phyloP scores from a whole-genome alignment of 2,113 vertebrate species.

The Stegastes partitus region DNA sequence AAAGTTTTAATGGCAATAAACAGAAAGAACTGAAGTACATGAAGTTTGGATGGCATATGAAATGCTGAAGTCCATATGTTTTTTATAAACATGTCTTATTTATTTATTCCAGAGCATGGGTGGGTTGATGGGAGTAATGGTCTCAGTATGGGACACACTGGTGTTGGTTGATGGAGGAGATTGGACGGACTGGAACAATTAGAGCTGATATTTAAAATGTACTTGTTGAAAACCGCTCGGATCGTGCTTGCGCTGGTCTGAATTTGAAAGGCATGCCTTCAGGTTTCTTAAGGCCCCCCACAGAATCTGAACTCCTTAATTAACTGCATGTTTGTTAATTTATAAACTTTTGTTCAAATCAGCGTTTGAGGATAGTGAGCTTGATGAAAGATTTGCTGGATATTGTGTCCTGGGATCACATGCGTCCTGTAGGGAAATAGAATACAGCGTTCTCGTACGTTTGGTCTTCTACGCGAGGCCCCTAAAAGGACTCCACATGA shows the following conservation, averaged over 20 bases:
- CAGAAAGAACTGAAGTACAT: constrained; percentile 50
- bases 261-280: constrained; percentile 16
- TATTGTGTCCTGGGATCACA: background rate
- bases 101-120: constrained; percentile 57
- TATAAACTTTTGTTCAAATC: background rate
- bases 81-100: constrained; percentile 52
- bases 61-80: constrained; percentile 55
- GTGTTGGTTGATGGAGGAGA: constrained; percentile 34
- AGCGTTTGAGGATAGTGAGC: background rate
- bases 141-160: constrained; percentile 51
- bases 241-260: constrained; percentile 8
- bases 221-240: constrained; percentile 30
- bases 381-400: background rate
- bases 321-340: background rate
- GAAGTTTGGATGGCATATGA: constrained; percentile 32
- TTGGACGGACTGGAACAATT: constrained; percentile 45
- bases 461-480: background rate
- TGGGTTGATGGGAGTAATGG: constrained; percentile 57
- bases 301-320: constrained; percentile 11
- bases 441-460: background rate
- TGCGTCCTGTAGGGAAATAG: background rate
- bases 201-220: constrained; percentile 46
- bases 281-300: background rate
- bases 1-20: constrained; percentile 64
- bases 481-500: background rate